Conservation (phyloP, 1,140 invertebrate genomes). For the Papilio polyxenes region DNA sequence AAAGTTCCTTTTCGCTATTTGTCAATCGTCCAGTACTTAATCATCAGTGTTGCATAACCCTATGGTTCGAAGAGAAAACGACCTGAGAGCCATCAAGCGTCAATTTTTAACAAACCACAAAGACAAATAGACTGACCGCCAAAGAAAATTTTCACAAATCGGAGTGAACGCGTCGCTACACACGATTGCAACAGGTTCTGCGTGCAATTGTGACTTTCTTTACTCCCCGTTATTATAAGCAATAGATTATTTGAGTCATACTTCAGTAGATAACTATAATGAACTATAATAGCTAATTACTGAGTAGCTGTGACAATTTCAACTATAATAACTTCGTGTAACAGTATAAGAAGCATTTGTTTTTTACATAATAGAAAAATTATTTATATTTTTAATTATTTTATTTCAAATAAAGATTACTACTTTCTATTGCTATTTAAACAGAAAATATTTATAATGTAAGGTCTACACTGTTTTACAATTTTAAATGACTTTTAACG, state of each 20-base stretch:
- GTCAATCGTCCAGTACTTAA: background rate
- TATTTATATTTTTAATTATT: background rate
- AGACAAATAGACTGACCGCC: constrained; percentile 25
- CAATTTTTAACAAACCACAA: constrained; percentile 21
- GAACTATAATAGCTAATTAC: constrained; percentile 2
- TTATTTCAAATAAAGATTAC: no score
- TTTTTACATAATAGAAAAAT: background rate
- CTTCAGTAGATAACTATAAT: background rate
- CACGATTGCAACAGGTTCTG: constrained; percentile 39
- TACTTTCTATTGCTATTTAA: no score
- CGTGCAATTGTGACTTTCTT: constrained; percentile 51
- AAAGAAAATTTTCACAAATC: constrained; percentile 44
- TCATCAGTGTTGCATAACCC: constrained; percentile 24
- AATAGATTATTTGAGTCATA: constrained; percentile 19
- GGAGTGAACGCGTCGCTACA: constrained; percentile 49
- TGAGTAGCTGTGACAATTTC: background rate
- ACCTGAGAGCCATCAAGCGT: constrained; percentile 9
- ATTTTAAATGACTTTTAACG: no score
- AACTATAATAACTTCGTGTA: background rate
- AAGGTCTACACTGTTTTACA: no score
- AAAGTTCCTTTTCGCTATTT: background rate
- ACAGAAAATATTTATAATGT: no score
- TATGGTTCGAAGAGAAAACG: background rate
- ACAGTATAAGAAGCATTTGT: background rate
- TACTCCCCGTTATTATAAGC: constrained; percentile 31